Percentiles rank a stretch among this genome's conserved stretches.
phyloP scores from a whole-genome alignment of 2,797 vertebrate species.

The Pempheris klunzingeri region DNA sequence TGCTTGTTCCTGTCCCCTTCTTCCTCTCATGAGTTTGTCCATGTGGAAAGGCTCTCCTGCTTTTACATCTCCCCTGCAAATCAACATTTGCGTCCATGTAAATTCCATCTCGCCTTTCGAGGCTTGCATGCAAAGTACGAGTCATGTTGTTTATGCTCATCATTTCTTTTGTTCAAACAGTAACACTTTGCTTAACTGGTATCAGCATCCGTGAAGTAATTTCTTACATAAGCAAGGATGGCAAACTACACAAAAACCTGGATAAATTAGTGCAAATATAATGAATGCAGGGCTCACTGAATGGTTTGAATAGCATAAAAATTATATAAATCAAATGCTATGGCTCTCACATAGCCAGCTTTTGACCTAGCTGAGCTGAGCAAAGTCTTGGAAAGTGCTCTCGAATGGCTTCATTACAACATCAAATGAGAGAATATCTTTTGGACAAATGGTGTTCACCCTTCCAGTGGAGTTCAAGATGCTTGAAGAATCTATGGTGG shows the following conservation, averaged over 20 bases:
- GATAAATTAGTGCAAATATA: neutral
- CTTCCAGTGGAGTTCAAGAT: neutral
- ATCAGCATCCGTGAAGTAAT: neutral
- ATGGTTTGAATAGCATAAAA: neutral
- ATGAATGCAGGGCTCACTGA: neutral
- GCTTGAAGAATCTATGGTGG: neutral
- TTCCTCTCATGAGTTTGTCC: constrained; percentile 5
- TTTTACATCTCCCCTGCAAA: constrained; percentile 22
- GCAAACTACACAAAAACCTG: neutral
- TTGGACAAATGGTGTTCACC: neutral
- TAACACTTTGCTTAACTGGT: neutral
- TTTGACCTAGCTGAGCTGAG: too few relatives aligned
- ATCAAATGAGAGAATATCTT: neutral
- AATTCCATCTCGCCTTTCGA: constrained; percentile 36
- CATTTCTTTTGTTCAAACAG: neutral
- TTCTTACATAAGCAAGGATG: too few relatives aligned
- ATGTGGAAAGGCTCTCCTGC: neutral
- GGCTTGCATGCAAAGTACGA: constrained; percentile 58
- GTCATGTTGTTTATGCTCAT: neutral
- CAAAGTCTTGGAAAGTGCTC: neutral
- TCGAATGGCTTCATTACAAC: neutral
- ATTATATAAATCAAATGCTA: neutral
- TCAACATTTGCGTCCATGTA: constrained; percentile 60
- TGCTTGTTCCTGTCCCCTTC: constrained; percentile 68
- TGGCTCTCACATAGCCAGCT: too few relatives aligned